A percentile compares a stretch with the other conserved stretches of the same genome.
Conservation (phyloP, 2,797 vertebrate genomes). For the Natrix natrix region DNA sequence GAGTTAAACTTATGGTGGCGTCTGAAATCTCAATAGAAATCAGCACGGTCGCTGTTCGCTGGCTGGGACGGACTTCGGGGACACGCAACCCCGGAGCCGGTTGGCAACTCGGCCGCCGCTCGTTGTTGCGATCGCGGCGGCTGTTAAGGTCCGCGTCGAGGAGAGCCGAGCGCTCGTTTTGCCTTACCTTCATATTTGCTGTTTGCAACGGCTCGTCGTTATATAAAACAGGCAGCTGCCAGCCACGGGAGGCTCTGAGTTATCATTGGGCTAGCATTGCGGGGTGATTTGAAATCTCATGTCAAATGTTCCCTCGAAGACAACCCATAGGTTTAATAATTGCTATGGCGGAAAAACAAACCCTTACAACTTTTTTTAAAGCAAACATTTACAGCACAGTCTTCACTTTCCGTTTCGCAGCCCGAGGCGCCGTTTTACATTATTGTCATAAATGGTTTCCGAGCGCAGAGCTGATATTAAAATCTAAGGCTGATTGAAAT, state of each 20-base stretch:
- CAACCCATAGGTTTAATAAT: not conserved
- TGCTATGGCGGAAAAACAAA: not conserved
- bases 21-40: not conserved
- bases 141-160: not conserved
- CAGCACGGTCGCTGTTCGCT: constrained; percentile 10
- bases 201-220: constrained; percentile 41
- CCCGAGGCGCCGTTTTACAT: too few species aligned
- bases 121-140: not conserved
- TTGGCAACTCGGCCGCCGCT: constrained; percentile 26
- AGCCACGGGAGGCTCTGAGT: constrained; percentile 39
- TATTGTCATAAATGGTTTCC: not conserved
- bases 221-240: constrained; percentile 46
- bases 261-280: constrained; percentile 39
- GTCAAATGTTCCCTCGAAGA: not conserved
- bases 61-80: constrained; percentile 46
- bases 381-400: not conserved
- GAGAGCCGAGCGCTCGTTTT: constrained; percentile 12
- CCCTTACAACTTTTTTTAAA: not conserved
- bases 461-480: not conserved
- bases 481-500: constrained; percentile 53
- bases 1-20: constrained; percentile 10
- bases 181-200: constrained; percentile 52
- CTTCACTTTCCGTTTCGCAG: not conserved
- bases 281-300: not conserved
- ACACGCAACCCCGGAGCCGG: constrained; percentile 33